Conservation (phyloP, 2,888 invertebrate genomes). For the Plebejus argus region DNA sequence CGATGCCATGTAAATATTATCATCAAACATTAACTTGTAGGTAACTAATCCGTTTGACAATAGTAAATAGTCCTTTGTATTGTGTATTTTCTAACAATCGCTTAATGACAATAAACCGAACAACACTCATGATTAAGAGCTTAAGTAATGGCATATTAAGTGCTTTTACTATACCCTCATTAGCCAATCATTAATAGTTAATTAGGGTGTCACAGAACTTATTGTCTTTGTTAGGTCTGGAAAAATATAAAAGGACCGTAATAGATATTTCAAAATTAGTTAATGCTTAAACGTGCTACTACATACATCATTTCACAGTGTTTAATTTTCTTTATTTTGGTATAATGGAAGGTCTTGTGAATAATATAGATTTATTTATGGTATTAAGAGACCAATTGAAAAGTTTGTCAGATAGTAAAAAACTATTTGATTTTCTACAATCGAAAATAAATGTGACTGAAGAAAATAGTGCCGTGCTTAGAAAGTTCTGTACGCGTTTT, state of each 20-base stretch:
- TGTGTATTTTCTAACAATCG: no score
- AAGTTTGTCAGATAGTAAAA: constrained; percentile 9
- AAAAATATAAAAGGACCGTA: not conserved
- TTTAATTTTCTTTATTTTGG: not conserved
- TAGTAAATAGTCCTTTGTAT: no score
- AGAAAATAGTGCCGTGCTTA: not conserved
- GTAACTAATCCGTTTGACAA: no score
- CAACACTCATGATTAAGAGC: no score
- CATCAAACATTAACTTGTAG: no score
- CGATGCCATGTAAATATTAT: no score
- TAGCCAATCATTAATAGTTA: no score
- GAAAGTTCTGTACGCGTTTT: not conserved
- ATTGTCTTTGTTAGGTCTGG: no score
- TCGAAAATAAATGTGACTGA: not conserved
- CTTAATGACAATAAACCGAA: no score
- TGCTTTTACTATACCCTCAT: no score
- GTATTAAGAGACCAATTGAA: not conserved
- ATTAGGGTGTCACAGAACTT: no score
- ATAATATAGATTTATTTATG: constrained; percentile 11
- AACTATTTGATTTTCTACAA: constrained; percentile 6
- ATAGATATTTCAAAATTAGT: not conserved
- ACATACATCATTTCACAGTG: not conserved
- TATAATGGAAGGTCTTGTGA: not conserved
- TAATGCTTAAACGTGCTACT: constrained; percentile 1
- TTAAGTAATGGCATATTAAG: no score